phyloP scores from a whole-genome alignment of 2,888 invertebrate species.

The Ophion obscuratus region DNA sequence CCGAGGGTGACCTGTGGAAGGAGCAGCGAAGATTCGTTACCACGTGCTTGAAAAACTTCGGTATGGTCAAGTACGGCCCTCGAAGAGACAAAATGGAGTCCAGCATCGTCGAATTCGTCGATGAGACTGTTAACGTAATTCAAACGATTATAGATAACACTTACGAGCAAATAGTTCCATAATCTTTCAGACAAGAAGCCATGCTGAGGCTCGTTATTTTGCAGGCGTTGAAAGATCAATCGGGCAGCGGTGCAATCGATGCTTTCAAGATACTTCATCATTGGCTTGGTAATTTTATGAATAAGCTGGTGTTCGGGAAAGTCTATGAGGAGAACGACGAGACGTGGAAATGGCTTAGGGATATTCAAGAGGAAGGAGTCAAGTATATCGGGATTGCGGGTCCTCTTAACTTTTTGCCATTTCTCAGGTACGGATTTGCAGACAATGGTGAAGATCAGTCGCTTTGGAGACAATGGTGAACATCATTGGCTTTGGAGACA shows the following conservation, averaged over 20 bases:
- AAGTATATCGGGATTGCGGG: slow-evolving; percentile 93
- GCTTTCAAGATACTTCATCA: slow-evolving; percentile 87
- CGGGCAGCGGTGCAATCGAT: slow-evolving; percentile 82
- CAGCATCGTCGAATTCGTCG: slow-evolving; percentile 87
- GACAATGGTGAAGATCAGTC: too few species aligned
- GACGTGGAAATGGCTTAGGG: slow-evolving; percentile 91
- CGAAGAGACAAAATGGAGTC: slow-evolving; percentile 88
- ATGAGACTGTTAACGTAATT: slow-evolving; percentile 85
- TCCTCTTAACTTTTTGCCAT: slow-evolving; percentile 93
- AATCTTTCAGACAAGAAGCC: background rate
- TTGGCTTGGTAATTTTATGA: slow-evolving; percentile 91
- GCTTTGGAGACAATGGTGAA: too few species aligned
- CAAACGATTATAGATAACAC: background rate
- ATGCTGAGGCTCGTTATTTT: background rate
- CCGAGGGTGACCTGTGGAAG: slow-evolving; percentile 92
- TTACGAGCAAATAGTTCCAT: background rate
- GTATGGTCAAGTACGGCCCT: slow-evolving; percentile 88
- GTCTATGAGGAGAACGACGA: slow-evolving; percentile 89
- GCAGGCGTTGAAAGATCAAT: slow-evolving; percentile 75
- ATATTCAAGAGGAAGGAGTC: slow-evolving; percentile 93
- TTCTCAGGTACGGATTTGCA: slow-evolving; percentile 86
- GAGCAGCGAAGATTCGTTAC: slow-evolving; percentile 92
- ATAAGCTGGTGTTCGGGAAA: slow-evolving; percentile 91
- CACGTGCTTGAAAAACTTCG: slow-evolving; percentile 90
- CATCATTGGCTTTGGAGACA: too few species aligned